Conservation (phyloP, 2,797 vertebrate genomes). For the Falco berigora region DNA sequence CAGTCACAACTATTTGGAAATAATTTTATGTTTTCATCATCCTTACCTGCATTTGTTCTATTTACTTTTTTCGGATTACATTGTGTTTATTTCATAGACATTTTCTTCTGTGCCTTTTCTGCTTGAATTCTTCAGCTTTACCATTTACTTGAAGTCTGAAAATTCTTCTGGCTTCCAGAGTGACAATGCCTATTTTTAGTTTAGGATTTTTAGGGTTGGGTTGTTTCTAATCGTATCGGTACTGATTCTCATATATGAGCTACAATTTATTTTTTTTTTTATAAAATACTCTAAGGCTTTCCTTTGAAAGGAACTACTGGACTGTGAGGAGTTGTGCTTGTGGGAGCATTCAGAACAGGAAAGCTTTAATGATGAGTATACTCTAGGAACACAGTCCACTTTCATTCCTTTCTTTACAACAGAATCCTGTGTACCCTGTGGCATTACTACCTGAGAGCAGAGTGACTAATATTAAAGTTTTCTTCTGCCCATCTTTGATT, state of each 20-base stretch:
- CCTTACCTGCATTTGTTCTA: not conserved
- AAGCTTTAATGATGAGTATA: not conserved
- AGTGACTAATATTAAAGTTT: not conserved
- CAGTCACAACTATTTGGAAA: not conserved
- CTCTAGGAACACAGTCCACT: not conserved
- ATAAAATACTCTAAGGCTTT: not conserved
- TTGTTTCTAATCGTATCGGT: not conserved
- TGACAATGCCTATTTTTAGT: not conserved
- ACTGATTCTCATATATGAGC: not conserved
- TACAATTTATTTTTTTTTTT: not conserved
- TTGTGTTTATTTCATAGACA: not conserved
- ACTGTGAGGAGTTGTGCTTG: not conserved
- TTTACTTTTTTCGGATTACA: not conserved
- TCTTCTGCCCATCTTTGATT: not conserved
- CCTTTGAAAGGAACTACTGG: not conserved
- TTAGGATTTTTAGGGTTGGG: not conserved
- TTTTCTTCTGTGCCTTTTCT: not conserved
- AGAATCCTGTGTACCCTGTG: not conserved
- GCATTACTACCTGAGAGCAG: not conserved
- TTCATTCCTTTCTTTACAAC: not conserved
- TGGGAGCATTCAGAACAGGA: not conserved
- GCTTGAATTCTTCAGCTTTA: not conserved
- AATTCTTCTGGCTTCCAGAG: not conserved
- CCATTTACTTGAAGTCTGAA: not conserved
- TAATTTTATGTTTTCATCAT: not conserved